phyloP scores from a whole-genome alignment of 2,113 vertebrate species.

The Empidonax traillii region DNA sequence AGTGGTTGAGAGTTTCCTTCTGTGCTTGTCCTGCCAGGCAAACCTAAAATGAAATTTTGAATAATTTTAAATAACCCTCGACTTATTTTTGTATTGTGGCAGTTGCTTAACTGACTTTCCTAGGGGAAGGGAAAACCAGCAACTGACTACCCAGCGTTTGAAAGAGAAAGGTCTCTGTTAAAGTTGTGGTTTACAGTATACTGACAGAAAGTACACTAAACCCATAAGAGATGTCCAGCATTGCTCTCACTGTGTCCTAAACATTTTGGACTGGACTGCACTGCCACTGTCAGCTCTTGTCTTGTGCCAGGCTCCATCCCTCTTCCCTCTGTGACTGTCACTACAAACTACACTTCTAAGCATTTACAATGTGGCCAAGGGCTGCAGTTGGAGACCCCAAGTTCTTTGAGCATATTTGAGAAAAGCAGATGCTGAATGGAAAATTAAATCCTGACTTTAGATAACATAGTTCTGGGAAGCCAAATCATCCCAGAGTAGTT shows the following conservation, averaged over 20 bases:
- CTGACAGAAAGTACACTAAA: not conserved
- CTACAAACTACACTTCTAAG: not conserved
- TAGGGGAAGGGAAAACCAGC: not conserved
- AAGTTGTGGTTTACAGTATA: not conserved
- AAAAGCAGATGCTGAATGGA: not conserved
- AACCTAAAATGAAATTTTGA: slow-evolving; percentile 53
- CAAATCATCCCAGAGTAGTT: not conserved
- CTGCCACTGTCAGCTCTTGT: not conserved
- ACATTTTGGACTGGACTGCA: not conserved
- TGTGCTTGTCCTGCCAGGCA: slow-evolving; percentile 67
- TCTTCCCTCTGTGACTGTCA: not conserved
- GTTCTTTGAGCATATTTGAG: not conserved
- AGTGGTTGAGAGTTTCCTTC: slow-evolving; percentile 80
- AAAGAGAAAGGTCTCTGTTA: not conserved
- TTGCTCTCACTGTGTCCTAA: not conserved
- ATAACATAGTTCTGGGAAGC: not conserved
- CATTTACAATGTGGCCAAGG: not conserved
- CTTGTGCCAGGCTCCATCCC: not conserved
- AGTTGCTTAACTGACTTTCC: not conserved
- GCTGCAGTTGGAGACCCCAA: not conserved
- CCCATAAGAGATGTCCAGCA: too few relatives aligned
- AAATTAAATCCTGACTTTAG: not conserved
- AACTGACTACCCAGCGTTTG: not conserved
- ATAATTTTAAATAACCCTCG: not conserved
- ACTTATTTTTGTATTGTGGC: not conserved